Conservation (phyloP, 2,113 vertebrate species). For the Stigmatopora nigra region DNA sequence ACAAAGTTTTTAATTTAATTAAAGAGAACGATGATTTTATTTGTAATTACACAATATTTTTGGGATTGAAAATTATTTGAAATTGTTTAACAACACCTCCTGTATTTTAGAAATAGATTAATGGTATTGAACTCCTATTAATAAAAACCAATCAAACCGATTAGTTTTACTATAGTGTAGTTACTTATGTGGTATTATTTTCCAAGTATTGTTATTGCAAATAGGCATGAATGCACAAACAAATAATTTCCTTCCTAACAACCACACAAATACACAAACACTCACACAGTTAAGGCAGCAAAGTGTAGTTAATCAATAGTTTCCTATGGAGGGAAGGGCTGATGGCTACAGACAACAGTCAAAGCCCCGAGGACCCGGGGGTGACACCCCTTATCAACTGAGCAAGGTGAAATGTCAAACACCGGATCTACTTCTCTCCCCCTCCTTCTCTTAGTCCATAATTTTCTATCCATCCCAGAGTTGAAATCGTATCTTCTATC, state of each 20-base stretch:
- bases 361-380: constrained; percentile 63
- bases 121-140: too few species aligned
- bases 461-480: neutral
- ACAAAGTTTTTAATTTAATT: too few species aligned
- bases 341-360: constrained; percentile 64
- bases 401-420: constrained; percentile 70
- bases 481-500: constrained; percentile 2
- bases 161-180: too few species aligned
- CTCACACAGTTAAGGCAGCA: constrained; percentile 21
- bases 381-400: constrained; percentile 69
- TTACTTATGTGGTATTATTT: neutral
- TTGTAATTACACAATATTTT: too few species aligned
- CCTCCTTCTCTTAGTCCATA: constrained; percentile 16
- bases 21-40: too few species aligned
- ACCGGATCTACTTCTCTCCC: constrained; percentile 55
- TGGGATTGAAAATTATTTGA: too few species aligned
- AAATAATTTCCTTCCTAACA: constrained; percentile 21
- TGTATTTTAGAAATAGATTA: too few species aligned
- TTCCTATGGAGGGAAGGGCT: constrained; percentile 60
- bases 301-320: constrained; percentile 67
- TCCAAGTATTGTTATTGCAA: neutral
- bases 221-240: constrained; percentile 2
- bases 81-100: too few species aligned
- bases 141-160: too few species aligned
- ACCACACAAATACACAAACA: constrained; percentile 11